Evolutionary conservation across 2,888 invertebrate genomes (phyloP).

Genomic region (Philereme vetulata): DNA sequence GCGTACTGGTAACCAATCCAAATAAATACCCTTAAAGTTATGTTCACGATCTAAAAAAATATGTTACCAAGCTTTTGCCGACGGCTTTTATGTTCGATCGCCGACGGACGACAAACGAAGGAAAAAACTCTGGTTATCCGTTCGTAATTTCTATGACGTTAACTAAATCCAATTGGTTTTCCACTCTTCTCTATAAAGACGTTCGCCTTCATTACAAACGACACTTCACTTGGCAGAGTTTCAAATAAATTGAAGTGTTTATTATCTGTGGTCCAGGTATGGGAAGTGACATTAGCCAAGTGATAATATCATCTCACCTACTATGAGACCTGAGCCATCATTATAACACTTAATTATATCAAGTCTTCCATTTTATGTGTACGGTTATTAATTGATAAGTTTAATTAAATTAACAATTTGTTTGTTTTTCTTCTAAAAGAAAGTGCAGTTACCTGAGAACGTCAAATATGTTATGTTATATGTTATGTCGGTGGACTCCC

Average conservation of each 20-base stretch:
- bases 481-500: too few relatives aligned
- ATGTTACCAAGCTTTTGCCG: not conserved
- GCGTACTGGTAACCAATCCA: too few relatives aligned
- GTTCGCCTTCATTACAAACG: slow-evolving; percentile 33
- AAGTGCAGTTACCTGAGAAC: too few relatives aligned
- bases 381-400: too few relatives aligned
- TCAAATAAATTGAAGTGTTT: slow-evolving; percentile 45
- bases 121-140: not conserved
- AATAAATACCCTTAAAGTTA: too few relatives aligned
- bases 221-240: slow-evolving; percentile 50
- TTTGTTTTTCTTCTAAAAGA: too few relatives aligned
- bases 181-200: slow-evolving; percentile 23
- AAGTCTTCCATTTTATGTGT: slow-evolving; percentile 1
- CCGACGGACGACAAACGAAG: not conserved
- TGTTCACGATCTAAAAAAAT: too few relatives aligned
- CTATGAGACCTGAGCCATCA: slow-evolving; percentile 19
- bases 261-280: slow-evolving; percentile 26
- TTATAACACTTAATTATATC: slow-evolving; percentile 31
- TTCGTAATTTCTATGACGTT: not conserved
- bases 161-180: not conserved
- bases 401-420: too few relatives aligned
- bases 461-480: too few relatives aligned
- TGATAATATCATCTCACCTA: slow-evolving; percentile 33
- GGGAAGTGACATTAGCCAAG: slow-evolving; percentile 49
- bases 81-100: not conserved